These are phyloP conservation scores for Tiphia femorata DNA, from an alignment of 2,888 invertebrate genomes.

Conservation along the genomic window DNA sequence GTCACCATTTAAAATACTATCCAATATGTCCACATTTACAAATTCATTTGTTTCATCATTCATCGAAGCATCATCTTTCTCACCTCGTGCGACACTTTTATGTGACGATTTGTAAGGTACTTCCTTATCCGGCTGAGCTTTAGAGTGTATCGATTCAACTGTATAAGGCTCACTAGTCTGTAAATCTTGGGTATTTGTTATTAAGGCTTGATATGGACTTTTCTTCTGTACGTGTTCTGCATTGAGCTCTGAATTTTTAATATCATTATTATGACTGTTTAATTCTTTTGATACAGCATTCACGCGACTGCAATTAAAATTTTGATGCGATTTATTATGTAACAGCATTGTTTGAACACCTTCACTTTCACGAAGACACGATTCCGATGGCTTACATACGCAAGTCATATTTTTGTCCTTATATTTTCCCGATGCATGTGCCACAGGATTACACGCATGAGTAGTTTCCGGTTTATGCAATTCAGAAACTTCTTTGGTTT, in stretches of 20 bases:
- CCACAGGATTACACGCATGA: background rate
- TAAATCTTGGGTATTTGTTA: slow-evolving; percentile 12
- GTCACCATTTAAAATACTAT: slow-evolving; percentile 12
- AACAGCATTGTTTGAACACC: background rate
- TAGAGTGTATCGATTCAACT: slow-evolving; percentile 1
- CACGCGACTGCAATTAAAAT: slow-evolving; percentile 1
- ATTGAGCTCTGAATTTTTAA: slow-evolving; percentile 2
- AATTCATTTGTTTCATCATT: slow-evolving; percentile 16
- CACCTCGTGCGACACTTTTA: slow-evolving; percentile 5
- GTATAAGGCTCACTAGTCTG: slow-evolving; percentile 5
- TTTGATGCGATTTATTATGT: slow-evolving; percentile 14
- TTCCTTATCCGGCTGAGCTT: slow-evolving; percentile 12
- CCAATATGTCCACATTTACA: background rate
- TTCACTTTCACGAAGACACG: slow-evolving; percentile 4
- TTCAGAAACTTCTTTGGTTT: slow-evolving; percentile 15
- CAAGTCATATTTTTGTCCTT: slow-evolving; percentile 7
- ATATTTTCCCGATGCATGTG: slow-evolving; percentile 1
- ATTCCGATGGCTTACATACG: slow-evolving; percentile 15
- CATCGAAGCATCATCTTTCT: slow-evolving; percentile 12
- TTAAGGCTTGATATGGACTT: background rate
- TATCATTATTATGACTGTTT: slow-evolving; percentile 4
- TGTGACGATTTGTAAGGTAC: background rate
- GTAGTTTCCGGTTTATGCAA: slow-evolving; percentile 2
- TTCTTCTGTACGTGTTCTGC: slow-evolving; percentile 9
- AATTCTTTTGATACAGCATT: slow-evolving; percentile 17